Conservation (phyloP, 1,140 invertebrate species). For the Anastatus disparis region DNA sequence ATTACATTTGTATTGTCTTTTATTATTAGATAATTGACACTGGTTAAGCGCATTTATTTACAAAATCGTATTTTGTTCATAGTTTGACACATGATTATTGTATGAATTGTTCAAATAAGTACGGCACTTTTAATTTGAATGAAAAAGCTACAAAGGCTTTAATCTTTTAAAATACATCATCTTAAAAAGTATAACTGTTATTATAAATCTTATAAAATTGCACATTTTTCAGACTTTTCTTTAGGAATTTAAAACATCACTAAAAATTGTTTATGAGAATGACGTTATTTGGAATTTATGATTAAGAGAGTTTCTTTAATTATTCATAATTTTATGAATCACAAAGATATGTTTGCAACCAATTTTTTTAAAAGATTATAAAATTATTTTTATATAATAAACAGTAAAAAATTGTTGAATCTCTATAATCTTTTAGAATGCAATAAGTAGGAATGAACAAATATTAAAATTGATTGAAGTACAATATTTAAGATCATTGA, state of each 20-base stretch:
- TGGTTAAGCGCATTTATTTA: conserved; percentile 12
- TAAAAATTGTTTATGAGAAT: conserved; percentile 14
- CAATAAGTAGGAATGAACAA: conserved; percentile 19
- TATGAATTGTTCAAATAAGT: conserved; percentile 30
- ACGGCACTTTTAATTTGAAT: conserved; percentile 22
- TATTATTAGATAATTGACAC: conserved; percentile 1
- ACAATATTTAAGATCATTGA: conserved; percentile 11
- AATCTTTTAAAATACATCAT: conserved; percentile 10
- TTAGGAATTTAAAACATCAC: conserved; percentile 5
- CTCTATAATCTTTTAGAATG: conserved; percentile 32
- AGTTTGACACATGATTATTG: conserved; percentile 33
- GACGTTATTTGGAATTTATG: neutral
- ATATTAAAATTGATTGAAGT: conserved; percentile 15
- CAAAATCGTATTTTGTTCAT: conserved; percentile 27
- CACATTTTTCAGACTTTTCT: conserved; percentile 27
- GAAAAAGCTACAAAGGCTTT: conserved; percentile 17
- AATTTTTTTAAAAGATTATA: conserved; percentile 19
- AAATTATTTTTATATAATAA: conserved; percentile 19
- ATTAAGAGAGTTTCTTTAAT: neutral
- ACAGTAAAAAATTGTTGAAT: conserved; percentile 23
- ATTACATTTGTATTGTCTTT: conserved; percentile 3
- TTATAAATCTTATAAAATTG: conserved; percentile 31
- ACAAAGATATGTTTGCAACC: neutral
- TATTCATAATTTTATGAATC: neutral
- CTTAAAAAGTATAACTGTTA: conserved; percentile 1